Evolutionary conservation across 2,797 vertebrate genomes (phyloP), one percentile per base, ranked within the genome.

Genomic region (Salmo trutta): DNA sequence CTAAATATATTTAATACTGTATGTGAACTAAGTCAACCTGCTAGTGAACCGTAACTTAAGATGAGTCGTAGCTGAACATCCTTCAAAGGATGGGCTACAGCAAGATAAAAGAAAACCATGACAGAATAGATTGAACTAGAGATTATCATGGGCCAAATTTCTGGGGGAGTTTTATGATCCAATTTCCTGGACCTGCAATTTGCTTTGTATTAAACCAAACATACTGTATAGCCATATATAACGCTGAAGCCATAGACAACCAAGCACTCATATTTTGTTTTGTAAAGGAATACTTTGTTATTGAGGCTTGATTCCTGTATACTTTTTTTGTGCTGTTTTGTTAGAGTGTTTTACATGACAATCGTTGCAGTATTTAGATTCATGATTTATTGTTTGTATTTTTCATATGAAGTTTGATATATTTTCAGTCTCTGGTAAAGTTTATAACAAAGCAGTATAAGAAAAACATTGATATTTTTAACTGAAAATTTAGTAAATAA

Each of bases 321-420:
- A 68, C 66, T 21, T 31, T 7, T 7, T 68, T 16, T 56, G 51
- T 73, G 71, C 52, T 29, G 24, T 54, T 29, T 73, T 51, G 33
- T 78, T 76, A 80, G 21, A 75, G 73, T 84, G 75, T 91, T 91
- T 89, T 88, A 75, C 90, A 85, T 84, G 78, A 78, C 81, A 65
- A 82, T 36, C 6, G 3, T 29, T 73, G 79, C 79, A 75, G 24
- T 83, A 85, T 88, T 83, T 82, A 81, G 51, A 76, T 81, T 0
- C 15, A 75, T 51, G 78, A 81, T 21, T 21, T 71, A 27, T 71
- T 72, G 70, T 79, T 76, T 73, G 81, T 87, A 84, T 86, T 88
- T 91, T 91, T 93, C 78, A 90, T 80, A 88, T 82, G 73, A 73
- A 86, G 84, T 87, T 91, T 89, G 83, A 89, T 94, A 93, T 94